Conservation (phyloP, 2,113 vertebrate genomes). For the Hypocryptadius cinnamomeus region DNA sequence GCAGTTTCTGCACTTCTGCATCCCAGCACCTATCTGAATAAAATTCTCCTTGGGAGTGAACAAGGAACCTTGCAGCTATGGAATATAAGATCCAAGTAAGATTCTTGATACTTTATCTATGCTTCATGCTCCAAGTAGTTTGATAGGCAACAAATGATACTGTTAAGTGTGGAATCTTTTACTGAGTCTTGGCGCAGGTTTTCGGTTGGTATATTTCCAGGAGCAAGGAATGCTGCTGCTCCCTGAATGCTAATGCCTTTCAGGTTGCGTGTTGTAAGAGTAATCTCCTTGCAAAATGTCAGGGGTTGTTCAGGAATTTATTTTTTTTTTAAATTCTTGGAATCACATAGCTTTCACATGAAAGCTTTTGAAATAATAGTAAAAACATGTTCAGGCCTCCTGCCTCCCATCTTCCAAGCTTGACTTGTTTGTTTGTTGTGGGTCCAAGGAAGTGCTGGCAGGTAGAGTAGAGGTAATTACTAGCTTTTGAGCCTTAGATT, state of each 20-base stretch:
- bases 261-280: background rate
- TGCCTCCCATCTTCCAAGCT: background rate
- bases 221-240: background rate
- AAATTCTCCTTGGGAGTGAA: conserved; percentile 91
- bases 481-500: background rate
- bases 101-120: background rate
- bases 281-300: background rate
- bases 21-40: conserved; percentile 96
- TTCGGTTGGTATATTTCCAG: background rate
- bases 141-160: background rate
- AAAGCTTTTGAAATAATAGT: background rate
- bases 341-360: background rate
- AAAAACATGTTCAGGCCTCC: background rate
- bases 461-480: background rate
- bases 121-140: background rate
- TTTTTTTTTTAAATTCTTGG: background rate
- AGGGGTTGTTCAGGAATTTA: background rate
- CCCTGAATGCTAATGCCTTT: background rate
- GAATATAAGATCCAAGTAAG: conserved; percentile 96
- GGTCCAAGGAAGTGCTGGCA: background rate
- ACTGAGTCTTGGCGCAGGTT: background rate
- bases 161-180: background rate
- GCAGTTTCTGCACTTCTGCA: conserved; percentile 86
- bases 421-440: background rate
- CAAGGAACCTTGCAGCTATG: conserved; percentile 92